These are phyloP conservation scores for Callorhinus ursinus DNA, from an alignment of 2,113 vertebrate genomes.

Conservation along the genomic window DNA sequence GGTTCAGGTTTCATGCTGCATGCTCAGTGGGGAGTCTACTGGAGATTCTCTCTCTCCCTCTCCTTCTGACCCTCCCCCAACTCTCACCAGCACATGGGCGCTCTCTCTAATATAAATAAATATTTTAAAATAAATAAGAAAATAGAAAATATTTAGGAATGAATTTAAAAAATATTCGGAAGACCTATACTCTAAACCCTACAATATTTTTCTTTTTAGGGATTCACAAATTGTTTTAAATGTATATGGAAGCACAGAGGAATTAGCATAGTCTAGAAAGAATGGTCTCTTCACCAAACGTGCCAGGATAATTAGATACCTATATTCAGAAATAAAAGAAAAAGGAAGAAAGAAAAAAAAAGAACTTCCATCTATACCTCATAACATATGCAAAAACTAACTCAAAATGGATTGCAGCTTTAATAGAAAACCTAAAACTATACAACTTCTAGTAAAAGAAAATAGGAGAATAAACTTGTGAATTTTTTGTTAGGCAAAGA, in stretches of 20 bases:
- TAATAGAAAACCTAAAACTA: background rate
- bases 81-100: background rate
- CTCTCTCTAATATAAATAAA: background rate
- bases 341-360: background rate
- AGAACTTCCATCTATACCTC: background rate
- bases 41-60: background rate
- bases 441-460: background rate
- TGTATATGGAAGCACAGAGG: background rate
- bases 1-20: background rate
- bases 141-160: background rate
- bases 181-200: background rate
- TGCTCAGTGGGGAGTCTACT: background rate
- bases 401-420: background rate
- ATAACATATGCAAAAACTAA: background rate
- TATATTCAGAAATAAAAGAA: background rate
- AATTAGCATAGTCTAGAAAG: background rate
- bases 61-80: background rate
- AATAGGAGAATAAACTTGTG: background rate
- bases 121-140: background rate
- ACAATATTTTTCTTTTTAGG: background rate
- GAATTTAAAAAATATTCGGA: background rate
- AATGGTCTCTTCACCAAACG: background rate
- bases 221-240: background rate
- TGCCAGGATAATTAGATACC: background rate
- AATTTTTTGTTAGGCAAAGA: background rate